A percentile compares a stretch with the other conserved stretches of the same genome.
Evolutionary conservation across 2,888 invertebrate species (phyloP).

Genomic region (Baronia brevicornis): DNA sequence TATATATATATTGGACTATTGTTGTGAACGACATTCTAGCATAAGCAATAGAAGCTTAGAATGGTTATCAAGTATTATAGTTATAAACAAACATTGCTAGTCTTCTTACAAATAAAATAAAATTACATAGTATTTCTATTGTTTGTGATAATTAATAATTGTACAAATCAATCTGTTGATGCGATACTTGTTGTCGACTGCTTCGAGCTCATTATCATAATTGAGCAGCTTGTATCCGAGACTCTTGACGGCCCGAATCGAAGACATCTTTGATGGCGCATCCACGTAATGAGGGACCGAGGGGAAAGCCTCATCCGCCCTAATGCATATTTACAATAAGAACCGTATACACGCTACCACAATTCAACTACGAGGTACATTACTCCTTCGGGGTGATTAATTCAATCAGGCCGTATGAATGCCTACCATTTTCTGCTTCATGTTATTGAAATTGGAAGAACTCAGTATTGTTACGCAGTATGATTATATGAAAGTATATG

Average conservation of each 20-base stretch:
- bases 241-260: conserved; percentile 55
- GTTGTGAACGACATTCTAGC: too few relatives aligned
- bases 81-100: too few relatives aligned
- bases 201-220: conserved; percentile 66
- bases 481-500: too few relatives aligned
- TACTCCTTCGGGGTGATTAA: conserved; percentile 42
- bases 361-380: conserved; percentile 33
- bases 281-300: conserved; percentile 55
- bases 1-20: too few relatives aligned
- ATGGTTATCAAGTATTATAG: too few relatives aligned
- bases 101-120: too few relatives aligned
- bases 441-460: conserved; percentile 14
- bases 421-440: conserved; percentile 19
- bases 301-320: conserved; percentile 44
- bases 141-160: too few relatives aligned
- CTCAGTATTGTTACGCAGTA: conserved; percentile 10
- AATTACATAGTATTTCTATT: too few relatives aligned
- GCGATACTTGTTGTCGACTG: conserved; percentile 40
- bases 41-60: too few relatives aligned
- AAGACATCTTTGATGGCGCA: conserved; percentile 60
- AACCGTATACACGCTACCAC: conserved; percentile 25
- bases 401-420: conserved; percentile 29
- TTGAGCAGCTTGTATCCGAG: conserved; percentile 64
- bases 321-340: conserved; percentile 63
- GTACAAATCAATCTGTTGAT: conserved; percentile 51